These are phyloP conservation scores for Allygus modestus DNA, from an alignment of 2,888 invertebrate genomes.

Conservation along the genomic window DNA sequence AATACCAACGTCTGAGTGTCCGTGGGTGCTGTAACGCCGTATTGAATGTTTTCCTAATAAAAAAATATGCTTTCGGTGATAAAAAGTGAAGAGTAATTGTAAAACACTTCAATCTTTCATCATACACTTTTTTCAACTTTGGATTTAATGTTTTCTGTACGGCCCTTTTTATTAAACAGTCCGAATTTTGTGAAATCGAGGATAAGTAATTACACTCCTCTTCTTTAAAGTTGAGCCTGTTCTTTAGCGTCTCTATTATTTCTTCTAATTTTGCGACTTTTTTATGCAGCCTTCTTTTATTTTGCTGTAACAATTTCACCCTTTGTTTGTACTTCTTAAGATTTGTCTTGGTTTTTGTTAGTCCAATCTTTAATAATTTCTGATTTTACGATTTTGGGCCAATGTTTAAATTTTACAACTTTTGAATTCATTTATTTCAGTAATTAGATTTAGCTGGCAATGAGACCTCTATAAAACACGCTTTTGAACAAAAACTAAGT, in stretches of 20 bases:
- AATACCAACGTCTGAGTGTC: constrained; percentile 16
- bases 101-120: constrained; percentile 36
- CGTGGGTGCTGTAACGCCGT: background rate
- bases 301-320: constrained; percentile 5
- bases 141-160: constrained; percentile 36
- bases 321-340: background rate
- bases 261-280: constrained; percentile 20
- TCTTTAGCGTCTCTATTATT: constrained; percentile 6
- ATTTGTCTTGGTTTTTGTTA: background rate
- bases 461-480: too few species aligned
- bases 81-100: constrained; percentile 17
- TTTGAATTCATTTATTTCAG: too few species aligned
- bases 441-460: too few species aligned
- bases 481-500: too few species aligned
- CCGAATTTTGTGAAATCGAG: constrained; percentile 43
- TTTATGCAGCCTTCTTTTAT: constrained; percentile 9
- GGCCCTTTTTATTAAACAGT: constrained; percentile 43
- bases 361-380: background rate
- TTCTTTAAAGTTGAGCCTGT: constrained; percentile 12
- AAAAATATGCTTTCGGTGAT: constrained; percentile 63
- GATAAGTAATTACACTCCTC: background rate
- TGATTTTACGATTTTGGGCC: constrained; percentile 15
- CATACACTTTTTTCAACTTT: constrained; percentile 39
- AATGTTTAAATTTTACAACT: too few species aligned
- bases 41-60: constrained; percentile 9